phyloP scores from a whole-genome alignment of 92 coral and sea anemone species.

The Actinostola sp. region DNA sequence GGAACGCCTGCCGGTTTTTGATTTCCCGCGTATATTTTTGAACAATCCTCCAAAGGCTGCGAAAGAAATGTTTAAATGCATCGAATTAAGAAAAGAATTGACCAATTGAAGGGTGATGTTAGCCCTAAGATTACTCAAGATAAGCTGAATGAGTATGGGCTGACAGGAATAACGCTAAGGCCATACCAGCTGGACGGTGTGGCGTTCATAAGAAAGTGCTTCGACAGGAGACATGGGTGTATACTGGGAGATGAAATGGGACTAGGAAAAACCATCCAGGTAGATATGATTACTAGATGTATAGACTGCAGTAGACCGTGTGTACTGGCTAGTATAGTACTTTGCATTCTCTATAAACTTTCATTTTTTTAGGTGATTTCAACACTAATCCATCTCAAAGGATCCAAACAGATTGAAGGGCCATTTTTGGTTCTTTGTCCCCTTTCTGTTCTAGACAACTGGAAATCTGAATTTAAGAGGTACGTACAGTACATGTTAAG shows the following conservation, averaged over 20 bases:
- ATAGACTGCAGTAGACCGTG: neutral
- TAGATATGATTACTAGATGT: neutral
- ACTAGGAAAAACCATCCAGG: constrained; percentile 95
- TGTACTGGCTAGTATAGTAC: neutral
- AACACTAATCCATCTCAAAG: constrained; percentile 58
- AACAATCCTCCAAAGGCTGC: neutral
- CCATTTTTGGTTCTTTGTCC: constrained; percentile 81
- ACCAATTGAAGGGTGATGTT: constrained; percentile 19
- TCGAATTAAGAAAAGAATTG: constrained; percentile 33
- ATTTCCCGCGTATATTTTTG: constrained; percentile 1
- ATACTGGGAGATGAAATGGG: constrained; percentile 98
- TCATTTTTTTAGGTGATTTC: constrained; percentile 71
- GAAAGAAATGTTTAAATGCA: constrained; percentile 41
- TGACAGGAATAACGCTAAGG: constrained; percentile 67
- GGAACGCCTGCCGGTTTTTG: constrained; percentile 36
- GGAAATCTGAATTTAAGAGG: constrained; percentile 86
- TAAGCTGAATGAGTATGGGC: constrained; percentile 65
- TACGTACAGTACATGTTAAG: neutral
- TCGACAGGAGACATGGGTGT: constrained; percentile 63
- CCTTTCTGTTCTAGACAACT: constrained; percentile 81
- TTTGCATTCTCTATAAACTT: neutral
- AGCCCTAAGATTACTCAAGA: constrained; percentile 45
- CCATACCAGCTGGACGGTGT: constrained; percentile 86
- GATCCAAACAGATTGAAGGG: constrained; percentile 45
- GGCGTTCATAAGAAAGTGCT: constrained; percentile 62